Evolutionary conservation across 1,140 invertebrate species (phyloP).

Genomic region (Musca domestica): DNA sequence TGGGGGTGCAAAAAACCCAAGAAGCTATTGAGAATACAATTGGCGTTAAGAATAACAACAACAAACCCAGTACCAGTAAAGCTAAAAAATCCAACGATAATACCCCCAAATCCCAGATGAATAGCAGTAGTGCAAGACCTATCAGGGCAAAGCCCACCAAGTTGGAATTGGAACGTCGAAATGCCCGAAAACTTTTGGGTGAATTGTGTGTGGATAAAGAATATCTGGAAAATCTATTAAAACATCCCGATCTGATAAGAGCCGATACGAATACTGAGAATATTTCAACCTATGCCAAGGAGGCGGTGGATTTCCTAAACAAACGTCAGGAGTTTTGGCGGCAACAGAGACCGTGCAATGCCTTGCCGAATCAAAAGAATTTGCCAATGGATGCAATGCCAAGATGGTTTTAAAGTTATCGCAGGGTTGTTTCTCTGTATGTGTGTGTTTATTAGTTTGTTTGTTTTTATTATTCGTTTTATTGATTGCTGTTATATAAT

Average conservation of each 20-base stretch:
- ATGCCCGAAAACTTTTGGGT: constrained; percentile 62
- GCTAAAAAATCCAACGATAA: constrained; percentile 36
- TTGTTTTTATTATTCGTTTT: too few relatives aligned
- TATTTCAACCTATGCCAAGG: constrained; percentile 66
- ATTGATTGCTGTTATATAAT: too few relatives aligned
- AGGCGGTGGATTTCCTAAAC: constrained; percentile 73
- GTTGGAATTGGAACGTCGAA: constrained; percentile 45
- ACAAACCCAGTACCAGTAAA: constrained; percentile 28
- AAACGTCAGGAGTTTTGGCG: constrained; percentile 77
- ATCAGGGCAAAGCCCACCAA: constrained; percentile 35
- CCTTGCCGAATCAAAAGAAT: constrained; percentile 48
- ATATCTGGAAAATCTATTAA: constrained; percentile 73
- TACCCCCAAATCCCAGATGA: constrained; percentile 32
- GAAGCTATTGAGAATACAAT: constrained; percentile 93
- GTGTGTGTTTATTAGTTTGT: too few relatives aligned
- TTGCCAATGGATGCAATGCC: constrained; percentile 42
- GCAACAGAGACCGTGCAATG: constrained; percentile 63
- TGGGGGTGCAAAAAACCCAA: constrained; percentile 90
- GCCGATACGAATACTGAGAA: constrained; percentile 61
- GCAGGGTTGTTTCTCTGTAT: not conserved
- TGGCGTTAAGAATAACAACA: constrained; percentile 59
- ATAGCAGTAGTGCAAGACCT: constrained; percentile 20
- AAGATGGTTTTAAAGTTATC: constrained; percentile 40
- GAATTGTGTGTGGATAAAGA: constrained; percentile 75
- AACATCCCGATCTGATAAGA: constrained; percentile 68